phyloP scores from a whole-genome alignment of 2,113 vertebrate genomes.

The Bubalus kerabau region DNA sequence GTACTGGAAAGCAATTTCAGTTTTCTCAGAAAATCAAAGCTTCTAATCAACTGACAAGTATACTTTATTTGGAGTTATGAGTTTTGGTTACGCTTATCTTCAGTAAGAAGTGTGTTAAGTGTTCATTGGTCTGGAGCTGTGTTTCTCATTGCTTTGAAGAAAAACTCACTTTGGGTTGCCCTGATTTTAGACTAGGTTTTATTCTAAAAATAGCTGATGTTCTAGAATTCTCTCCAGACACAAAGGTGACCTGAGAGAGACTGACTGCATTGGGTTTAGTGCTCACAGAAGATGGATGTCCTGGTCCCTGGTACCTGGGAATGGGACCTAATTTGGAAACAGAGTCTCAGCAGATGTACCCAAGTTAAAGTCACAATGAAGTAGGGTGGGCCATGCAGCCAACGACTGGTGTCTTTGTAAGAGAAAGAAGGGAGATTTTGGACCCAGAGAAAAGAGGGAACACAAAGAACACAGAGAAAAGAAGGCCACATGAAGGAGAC shows the following conservation, averaged over 20 bases:
- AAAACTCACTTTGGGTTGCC: neutral
- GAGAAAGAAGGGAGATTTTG: neutral
- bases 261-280: neutral
- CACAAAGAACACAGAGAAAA: neutral
- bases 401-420: neutral
- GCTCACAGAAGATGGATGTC: neutral
- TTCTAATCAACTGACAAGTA: conserved; percentile 31
- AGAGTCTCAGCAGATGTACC: neutral
- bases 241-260: neutral
- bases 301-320: neutral
- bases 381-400: neutral
- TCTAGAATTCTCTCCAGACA: conserved; percentile 30
- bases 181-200: conserved; percentile 15
- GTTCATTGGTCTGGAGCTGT: neutral
- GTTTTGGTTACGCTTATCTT: neutral
- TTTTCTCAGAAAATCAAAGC: conserved; percentile 14
- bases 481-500: neutral
- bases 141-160: conserved; percentile 26
- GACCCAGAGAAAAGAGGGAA: neutral
- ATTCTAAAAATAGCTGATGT: neutral
- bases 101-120: neutral
- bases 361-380: neutral
- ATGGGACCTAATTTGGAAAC: neutral
- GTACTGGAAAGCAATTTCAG: conserved; percentile 29
- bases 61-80: neutral